Evolutionary conservation across 2,888 invertebrate species (phyloP).

Genomic region (Petrolisthes manimaculis): DNA sequence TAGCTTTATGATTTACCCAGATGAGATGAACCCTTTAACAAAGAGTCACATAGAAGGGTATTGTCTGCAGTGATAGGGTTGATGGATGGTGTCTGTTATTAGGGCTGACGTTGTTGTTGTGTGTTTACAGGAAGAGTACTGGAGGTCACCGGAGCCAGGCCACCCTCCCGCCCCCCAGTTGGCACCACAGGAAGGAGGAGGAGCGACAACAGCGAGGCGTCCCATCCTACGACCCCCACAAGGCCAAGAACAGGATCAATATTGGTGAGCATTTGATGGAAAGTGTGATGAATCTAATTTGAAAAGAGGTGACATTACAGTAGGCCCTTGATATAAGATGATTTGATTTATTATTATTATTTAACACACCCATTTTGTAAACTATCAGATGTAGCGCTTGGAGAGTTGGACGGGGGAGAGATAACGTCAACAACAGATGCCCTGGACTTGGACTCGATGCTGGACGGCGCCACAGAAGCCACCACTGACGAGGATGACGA

Average conservation of each 20-base stretch:
- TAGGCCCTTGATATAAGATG: not conserved
- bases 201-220: constrained; percentile 23
- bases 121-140: not conserved
- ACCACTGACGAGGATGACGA: constrained; percentile 74
- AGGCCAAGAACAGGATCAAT: constrained; percentile 43
- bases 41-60: too few relatives aligned
- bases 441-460: constrained; percentile 75
- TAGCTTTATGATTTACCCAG: too few relatives aligned
- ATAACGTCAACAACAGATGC: constrained; percentile 59
- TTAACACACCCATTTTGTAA: not conserved
- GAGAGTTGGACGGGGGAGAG: constrained; percentile 74
- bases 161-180: not conserved
- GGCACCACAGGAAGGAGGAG: constrained; percentile 47
- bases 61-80: too few relatives aligned
- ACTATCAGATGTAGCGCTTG: constrained; percentile 46
- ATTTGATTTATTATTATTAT: not conserved
- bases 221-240: constrained; percentile 25
- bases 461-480: constrained; percentile 77
- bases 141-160: not conserved
- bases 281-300: not conserved
- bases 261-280: constrained; percentile 25
- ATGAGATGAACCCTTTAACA: too few relatives aligned
- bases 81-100: too few relatives aligned
- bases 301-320: too few relatives aligned
- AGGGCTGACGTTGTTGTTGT: not conserved